phyloP scores from a whole-genome alignment of 2,797 vertebrate genomes.

The Pempheris klunzingeri region DNA sequence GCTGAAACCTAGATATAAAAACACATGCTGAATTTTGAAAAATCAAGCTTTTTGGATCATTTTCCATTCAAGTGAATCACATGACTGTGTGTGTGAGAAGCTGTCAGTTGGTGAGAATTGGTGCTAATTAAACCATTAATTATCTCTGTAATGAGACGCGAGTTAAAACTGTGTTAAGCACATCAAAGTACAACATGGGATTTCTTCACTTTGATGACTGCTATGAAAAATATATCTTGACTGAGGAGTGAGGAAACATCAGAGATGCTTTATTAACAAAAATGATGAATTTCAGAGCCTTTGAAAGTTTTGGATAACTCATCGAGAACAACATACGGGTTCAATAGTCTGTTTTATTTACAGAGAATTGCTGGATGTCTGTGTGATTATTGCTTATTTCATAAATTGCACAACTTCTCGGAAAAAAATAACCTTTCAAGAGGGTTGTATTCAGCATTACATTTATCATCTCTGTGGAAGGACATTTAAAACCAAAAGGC shows the following conservation, averaged over 20 bases:
- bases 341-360: conserved; percentile 25
- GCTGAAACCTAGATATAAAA: conserved; percentile 30
- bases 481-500: not conserved
- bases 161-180: conserved; percentile 79
- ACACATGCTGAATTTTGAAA: conserved; percentile 11
- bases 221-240: conserved; percentile 74
- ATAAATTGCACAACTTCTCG: not conserved
- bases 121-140: conserved; percentile 84
- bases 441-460: conserved; percentile 18
- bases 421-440: conserved; percentile 15
- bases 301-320: conserved; percentile 51
- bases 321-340: not conserved
- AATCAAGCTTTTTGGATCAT: conserved; percentile 31
- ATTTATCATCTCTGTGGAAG: conserved; percentile 25
- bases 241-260: conserved; percentile 65
- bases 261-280: conserved; percentile 72
- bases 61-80: conserved; percentile 35
- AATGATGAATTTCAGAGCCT: conserved; percentile 31
- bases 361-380: conserved; percentile 11
- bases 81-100: conserved; percentile 45
- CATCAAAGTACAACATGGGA: conserved; percentile 81
- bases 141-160: conserved; percentile 80
- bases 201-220: conserved; percentile 81
- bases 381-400: conserved; percentile 21
- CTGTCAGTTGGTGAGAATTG: conserved; percentile 74